These are phyloP conservation scores for Lepidocyrtinus sp. DNA, from an alignment of 2,888 invertebrate genomes.

Conservation along the genomic window DNA sequence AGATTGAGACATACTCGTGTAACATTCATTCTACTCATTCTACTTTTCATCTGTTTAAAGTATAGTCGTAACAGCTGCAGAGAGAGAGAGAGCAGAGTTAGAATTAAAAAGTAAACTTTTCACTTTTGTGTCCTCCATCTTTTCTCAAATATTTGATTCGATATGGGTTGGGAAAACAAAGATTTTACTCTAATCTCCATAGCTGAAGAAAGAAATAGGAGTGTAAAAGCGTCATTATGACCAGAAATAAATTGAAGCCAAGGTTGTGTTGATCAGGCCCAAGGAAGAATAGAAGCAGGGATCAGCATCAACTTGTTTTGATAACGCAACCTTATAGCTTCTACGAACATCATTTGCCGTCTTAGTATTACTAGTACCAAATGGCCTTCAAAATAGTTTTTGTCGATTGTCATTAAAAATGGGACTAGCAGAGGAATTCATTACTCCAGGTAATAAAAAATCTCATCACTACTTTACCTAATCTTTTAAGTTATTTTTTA, in stretches of 20 bases:
- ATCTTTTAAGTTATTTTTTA: not conserved
- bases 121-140: too few relatives aligned
- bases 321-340: conserved; percentile 2
- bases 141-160: too few relatives aligned
- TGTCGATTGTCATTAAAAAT: conserved; percentile 31
- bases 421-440: conserved; percentile 26
- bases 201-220: conserved; percentile 27
- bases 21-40: too few relatives aligned
- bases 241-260: conserved; percentile 35
- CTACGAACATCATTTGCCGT: not conserved
- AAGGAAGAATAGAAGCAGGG: conserved; percentile 14
- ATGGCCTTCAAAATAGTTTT: conserved; percentile 37
- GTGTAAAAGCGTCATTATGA: conserved; percentile 31
- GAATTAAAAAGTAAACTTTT: too few relatives aligned
- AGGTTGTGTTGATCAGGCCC: conserved; percentile 32
- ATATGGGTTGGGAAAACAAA: conserved; percentile 9
- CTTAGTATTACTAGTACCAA: not conserved
- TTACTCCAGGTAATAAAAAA: conserved; percentile 51
- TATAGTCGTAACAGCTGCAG: too few relatives aligned
- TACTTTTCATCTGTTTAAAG: not conserved
- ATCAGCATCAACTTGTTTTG: not conserved
- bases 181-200: conserved; percentile 14
- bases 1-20: too few relatives aligned
- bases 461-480: not conserved
- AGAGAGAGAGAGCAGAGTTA: too few relatives aligned